Conservation (phyloP, 1,140 invertebrate species). For the Steinernema feltiae region DNA sequence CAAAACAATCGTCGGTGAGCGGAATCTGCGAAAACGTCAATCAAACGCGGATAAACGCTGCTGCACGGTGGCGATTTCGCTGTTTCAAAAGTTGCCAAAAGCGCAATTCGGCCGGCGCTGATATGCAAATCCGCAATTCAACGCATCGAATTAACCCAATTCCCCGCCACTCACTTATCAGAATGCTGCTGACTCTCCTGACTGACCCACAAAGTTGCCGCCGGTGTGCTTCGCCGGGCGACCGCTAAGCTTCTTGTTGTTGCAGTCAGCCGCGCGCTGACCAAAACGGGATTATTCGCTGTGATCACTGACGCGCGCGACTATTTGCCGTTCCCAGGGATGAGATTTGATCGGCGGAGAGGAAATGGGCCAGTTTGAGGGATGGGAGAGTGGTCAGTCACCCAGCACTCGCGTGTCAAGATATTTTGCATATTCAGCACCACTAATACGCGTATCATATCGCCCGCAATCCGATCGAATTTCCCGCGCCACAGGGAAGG, state of each 20-base stretch:
- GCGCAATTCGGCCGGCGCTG: too few species aligned
- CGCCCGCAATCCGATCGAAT: constrained; percentile 3
- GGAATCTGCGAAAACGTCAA: background rate
- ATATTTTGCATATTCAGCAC: background rate
- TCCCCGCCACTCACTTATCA: background rate
- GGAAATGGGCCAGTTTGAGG: background rate
- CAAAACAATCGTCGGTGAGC: background rate
- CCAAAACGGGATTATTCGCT: constrained; percentile 1
- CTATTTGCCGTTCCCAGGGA: constrained; percentile 5
- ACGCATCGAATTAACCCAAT: background rate
- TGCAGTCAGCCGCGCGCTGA: constrained; percentile 11
- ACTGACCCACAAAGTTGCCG: background rate
- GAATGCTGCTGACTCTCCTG: too few species aligned
- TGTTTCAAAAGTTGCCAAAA: too few species aligned
- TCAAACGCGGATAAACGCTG: background rate
- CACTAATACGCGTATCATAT: constrained; percentile 11
- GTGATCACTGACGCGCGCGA: background rate
- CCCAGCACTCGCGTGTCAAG: background rate
- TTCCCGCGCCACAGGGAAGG: background rate
- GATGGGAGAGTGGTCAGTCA: background rate
- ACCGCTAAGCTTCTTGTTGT: constrained; percentile 8
- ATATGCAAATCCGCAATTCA: background rate
- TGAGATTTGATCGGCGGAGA: background rate
- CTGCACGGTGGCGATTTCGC: background rate
- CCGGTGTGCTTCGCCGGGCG: background rate